These are phyloP conservation scores for Cheilosia vulpina DNA, from an alignment of 2,888 invertebrate species.

Conservation along the genomic window DNA sequence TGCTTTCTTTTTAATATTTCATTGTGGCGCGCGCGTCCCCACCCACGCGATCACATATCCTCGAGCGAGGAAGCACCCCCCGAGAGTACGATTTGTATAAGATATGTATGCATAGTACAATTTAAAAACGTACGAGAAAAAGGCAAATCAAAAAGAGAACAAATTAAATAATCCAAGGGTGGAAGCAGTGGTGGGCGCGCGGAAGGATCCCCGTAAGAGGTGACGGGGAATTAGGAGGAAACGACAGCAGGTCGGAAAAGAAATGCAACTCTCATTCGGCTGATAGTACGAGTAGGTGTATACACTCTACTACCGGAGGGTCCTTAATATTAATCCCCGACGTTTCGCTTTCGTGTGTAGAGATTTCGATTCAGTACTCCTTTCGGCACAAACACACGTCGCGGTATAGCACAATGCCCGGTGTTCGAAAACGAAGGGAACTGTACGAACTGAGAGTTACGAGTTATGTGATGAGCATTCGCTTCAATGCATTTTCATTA, in stretches of 20 bases:
- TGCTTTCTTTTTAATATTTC: slow-evolving; percentile 51
- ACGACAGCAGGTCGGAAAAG: slow-evolving; percentile 11
- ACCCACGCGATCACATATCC: slow-evolving; percentile 37
- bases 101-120: slow-evolving; percentile 39
- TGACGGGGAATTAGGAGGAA: slow-evolving; percentile 3
- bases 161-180: slow-evolving; percentile 48
- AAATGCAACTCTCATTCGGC: slow-evolving; percentile 14
- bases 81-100: slow-evolving; percentile 18
- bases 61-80: slow-evolving; percentile 5
- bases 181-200: neutral
- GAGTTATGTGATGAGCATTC: slow-evolving; percentile 58
- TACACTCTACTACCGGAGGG: neutral
- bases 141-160: slow-evolving; percentile 14
- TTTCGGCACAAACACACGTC: neutral
- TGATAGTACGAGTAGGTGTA: neutral
- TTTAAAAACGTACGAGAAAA: slow-evolving; percentile 36
- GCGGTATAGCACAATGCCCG: slow-evolving; percentile 16
- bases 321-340: slow-evolving; percentile 35
- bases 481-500: slow-evolving; percentile 66
- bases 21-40: slow-evolving; percentile 4
- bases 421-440: slow-evolving; percentile 12
- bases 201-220: slow-evolving; percentile 7
- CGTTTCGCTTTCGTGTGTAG: slow-evolving; percentile 28
- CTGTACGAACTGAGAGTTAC: slow-evolving; percentile 4
- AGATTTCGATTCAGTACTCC: slow-evolving; percentile 35